These are phyloP conservation scores for Quadriops clusia DNA, from an alignment of 2,888 invertebrate species.

Conservation along the genomic window DNA sequence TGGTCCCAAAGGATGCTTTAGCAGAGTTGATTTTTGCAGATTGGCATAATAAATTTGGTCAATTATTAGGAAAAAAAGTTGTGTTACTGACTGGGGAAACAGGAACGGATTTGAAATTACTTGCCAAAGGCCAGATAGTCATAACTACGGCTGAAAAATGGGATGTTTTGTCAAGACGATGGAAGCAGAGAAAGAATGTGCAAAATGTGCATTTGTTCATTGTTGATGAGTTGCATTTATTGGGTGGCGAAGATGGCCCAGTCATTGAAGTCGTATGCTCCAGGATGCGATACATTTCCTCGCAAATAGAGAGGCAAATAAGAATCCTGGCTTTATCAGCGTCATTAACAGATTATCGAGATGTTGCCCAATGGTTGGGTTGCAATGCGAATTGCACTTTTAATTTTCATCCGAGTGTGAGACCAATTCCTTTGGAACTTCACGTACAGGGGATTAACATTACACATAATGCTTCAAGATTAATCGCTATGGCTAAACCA, in stretches of 20 bases:
- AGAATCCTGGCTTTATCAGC: slow-evolving; percentile 89
- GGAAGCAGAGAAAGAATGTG: slow-evolving; percentile 98
- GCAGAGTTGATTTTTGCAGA: slow-evolving; percentile 84
- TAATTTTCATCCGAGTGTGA: slow-evolving; percentile 96
- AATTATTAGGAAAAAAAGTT: slow-evolving; percentile 67
- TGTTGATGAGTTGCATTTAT: slow-evolving; percentile 87
- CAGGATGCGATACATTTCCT: slow-evolving; percentile 88
- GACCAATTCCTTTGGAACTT: slow-evolving; percentile 88
- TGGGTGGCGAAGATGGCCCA: slow-evolving; percentile 85
- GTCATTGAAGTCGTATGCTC: slow-evolving; percentile 89
- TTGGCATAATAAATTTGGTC: slow-evolving; percentile 83
- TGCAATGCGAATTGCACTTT: slow-evolving; percentile 88
- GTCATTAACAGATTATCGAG: slow-evolving; percentile 88
- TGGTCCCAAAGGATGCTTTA: slow-evolving; percentile 84
- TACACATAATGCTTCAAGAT: slow-evolving; percentile 90
- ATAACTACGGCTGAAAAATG: slow-evolving; percentile 96
- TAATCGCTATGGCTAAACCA: slow-evolving; percentile 97
- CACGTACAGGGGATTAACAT: slow-evolving; percentile 97
- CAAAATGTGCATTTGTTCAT: slow-evolving; percentile 94
- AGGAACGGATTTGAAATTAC: slow-evolving; percentile 85
- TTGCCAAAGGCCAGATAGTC: slow-evolving; percentile 91
- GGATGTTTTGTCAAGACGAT: slow-evolving; percentile 95
- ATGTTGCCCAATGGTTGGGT: slow-evolving; percentile 93
- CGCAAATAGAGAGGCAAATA: slow-evolving; percentile 81
- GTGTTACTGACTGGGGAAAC: slow-evolving; percentile 95